Percentiles rank a stretch among this genome's conserved stretches.
Evolutionary conservation across 2,797 vertebrate species (phyloP).

Genomic region (Lagorchestes hirsutus): DNA sequence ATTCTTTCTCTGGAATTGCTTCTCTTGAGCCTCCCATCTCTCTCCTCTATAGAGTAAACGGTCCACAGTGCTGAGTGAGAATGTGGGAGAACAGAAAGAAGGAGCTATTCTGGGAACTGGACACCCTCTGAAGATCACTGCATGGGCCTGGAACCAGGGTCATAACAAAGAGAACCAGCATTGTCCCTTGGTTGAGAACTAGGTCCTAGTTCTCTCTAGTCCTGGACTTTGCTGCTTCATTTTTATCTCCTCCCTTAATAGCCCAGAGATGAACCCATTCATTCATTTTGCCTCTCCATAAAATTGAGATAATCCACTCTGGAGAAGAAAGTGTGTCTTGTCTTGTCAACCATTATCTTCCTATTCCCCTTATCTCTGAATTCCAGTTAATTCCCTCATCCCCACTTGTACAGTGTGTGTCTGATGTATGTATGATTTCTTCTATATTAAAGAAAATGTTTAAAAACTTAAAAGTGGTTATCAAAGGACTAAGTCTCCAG

Average conservation of each 20-base stretch:
- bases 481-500: not conserved
- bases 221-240: not conserved
- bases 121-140: conserved; percentile 64
- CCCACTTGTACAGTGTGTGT: not conserved
- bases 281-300: conserved; percentile 52
- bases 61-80: conserved; percentile 75
- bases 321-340: not conserved
- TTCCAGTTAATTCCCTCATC: not conserved
- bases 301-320: not conserved
- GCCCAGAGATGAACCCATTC: not conserved
- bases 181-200: conserved; percentile 82
- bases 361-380: not conserved
- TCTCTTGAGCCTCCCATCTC: not conserved
- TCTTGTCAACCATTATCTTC: not conserved
- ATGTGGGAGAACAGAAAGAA: conserved; percentile 81
- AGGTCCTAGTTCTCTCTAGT: conserved; percentile 65
- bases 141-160: conserved; percentile 80
- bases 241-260: not conserved
- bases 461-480: conserved; percentile 13
- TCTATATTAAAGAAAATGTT: not conserved
- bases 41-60: conserved; percentile 80
- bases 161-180: conserved; percentile 87
- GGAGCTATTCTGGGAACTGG: conserved; percentile 63
- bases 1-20: not conserved
- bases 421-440: conserved; percentile 1